phyloP scores from a whole-genome alignment of 2,888 invertebrate genomes.

The Ormyrus thymus region DNA sequence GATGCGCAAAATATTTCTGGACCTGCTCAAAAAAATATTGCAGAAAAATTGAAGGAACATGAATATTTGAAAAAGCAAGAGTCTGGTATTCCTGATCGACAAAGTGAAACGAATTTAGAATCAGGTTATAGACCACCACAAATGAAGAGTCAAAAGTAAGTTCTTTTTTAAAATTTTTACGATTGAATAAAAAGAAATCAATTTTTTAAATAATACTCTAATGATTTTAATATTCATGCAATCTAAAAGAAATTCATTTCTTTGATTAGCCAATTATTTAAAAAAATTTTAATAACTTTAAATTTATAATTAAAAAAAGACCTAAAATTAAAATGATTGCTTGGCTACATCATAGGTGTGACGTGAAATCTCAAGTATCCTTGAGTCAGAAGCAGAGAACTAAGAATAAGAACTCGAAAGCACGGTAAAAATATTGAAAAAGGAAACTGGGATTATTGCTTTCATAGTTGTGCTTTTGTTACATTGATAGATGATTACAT shows the following conservation, averaged over 20 bases:
- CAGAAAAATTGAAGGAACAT: constrained; percentile 23
- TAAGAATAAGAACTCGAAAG: constrained; percentile 63
- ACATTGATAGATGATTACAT: constrained; percentile 20
- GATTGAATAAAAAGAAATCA: too few species aligned
- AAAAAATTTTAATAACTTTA: not conserved
- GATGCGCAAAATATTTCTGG: constrained; percentile 71
- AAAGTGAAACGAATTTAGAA: constrained; percentile 8
- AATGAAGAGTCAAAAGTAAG: constrained; percentile 50
- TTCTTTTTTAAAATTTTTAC: not conserved
- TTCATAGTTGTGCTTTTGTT: constrained; percentile 40
- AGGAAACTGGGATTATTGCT: constrained; percentile 43
- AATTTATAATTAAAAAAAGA: not conserved
- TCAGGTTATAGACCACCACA: constrained; percentile 26
- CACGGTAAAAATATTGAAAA: constrained; percentile 62
- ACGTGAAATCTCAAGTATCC: constrained; percentile 60
- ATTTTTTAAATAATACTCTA: not conserved
- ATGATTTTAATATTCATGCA: not conserved
- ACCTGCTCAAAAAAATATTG: constrained; percentile 19
- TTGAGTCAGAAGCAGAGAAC: constrained; percentile 61
- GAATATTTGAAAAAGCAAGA: constrained; percentile 37
- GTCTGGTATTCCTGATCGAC: not conserved
- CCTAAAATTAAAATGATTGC: constrained; percentile 6
- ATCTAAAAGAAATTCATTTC: not conserved
- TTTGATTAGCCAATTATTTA: too few species aligned
- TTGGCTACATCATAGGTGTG: constrained; percentile 60